Base-by-base conservation (phyloP, 2,888 invertebrate species). In the Luperina nickerlii region DNA sequence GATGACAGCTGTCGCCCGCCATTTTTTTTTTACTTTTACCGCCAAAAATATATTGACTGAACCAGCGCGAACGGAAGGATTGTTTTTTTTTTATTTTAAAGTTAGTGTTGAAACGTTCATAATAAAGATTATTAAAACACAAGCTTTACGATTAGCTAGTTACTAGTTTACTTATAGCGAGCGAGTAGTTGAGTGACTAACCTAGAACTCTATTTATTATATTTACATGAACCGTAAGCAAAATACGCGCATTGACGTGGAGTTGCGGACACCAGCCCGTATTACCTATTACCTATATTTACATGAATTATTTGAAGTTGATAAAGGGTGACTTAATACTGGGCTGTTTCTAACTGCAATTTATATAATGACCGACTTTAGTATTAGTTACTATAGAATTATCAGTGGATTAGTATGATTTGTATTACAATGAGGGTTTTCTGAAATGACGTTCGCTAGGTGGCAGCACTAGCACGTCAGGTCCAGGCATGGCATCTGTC, bases 231-330 rank as follows among this genome's bases (percentile, higher is more conserved):
- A n/a, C n/a, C n/a, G n/a, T n/a, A n/a, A n/a, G n/a, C n/a, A n/a
- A n/a, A n/a, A n/a, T n/a, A n/a, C n/a, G n/a, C n/a, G n/a, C n/a
- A n/a, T n/a, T n/a, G n/a, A n/a, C n/a, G n/a, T n/a, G n/a, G n/a
- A n/a, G n/a, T n/a, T n/a, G n/a, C n/a, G n/a, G n/a, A n/a, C n/a
- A n/a, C n/a, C n/a, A n/a, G n/a, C n/a, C n/a, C n/a, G n/a, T n/a
- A n/a, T n/a, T n/a, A n/a, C n/a, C n/a, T n/a, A n/a, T n/a, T n/a
- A n/a, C n/a, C n/a, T n/a, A n/a, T n/a, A n/a, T n/a, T n/a, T n/a
- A n/a, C 48, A 62, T 27, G 7, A 76, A 60, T 66, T 75, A 73
- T 83, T 83, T 74, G 18, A n/a, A 74, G 66, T 76, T 74, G 83
- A 74, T 69, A 75, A 48, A 45, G 13, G n/a, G 8, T 27, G 65